Conservation (phyloP, 2,888 invertebrate genomes). For the Malthinus flaveolus region DNA sequence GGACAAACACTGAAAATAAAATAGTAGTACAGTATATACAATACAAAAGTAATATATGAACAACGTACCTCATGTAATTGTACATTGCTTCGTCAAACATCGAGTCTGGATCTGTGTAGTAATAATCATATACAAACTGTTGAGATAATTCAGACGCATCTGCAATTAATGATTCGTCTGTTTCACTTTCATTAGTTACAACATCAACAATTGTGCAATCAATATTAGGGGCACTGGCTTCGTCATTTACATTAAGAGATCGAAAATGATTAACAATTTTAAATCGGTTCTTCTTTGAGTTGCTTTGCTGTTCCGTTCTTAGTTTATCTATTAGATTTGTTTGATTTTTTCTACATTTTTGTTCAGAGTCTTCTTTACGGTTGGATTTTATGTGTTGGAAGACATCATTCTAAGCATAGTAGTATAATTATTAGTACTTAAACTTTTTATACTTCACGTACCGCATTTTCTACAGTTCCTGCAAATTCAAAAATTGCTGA, state of each 20-base stretch:
- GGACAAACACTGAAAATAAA: slow-evolving; percentile 49
- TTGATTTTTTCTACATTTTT: slow-evolving; percentile 56
- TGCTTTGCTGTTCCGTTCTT: slow-evolving; percentile 54
- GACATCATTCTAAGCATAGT: slow-evolving; percentile 42
- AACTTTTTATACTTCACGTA: slow-evolving; percentile 43
- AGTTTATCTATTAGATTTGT: slow-evolving; percentile 55
- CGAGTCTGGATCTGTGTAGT: slow-evolving; percentile 60
- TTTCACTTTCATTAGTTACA: slow-evolving; percentile 51
- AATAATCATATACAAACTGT: slow-evolving; percentile 66
- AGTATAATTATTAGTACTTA: too few species aligned
- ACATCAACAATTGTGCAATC: slow-evolving; percentile 63
- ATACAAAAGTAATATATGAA: slow-evolving; percentile 7
- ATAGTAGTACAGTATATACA: neutral
- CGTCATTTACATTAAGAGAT: slow-evolving; percentile 43
- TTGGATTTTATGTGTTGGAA: slow-evolving; percentile 55
- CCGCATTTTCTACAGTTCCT: slow-evolving; percentile 71
- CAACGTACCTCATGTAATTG: slow-evolving; percentile 48
- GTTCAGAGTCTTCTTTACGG: slow-evolving; percentile 56
- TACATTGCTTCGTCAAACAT: slow-evolving; percentile 53
- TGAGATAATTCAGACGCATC: slow-evolving; percentile 25
- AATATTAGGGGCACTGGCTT: slow-evolving; percentile 34
- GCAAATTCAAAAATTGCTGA: slow-evolving; percentile 72
- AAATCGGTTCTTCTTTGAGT: slow-evolving; percentile 59
- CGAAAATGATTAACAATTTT: slow-evolving; percentile 64
- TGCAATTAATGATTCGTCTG: neutral